phyloP scores from a whole-genome alignment of 1,140 invertebrate genomes.

The Drosophila ogumai region DNA sequence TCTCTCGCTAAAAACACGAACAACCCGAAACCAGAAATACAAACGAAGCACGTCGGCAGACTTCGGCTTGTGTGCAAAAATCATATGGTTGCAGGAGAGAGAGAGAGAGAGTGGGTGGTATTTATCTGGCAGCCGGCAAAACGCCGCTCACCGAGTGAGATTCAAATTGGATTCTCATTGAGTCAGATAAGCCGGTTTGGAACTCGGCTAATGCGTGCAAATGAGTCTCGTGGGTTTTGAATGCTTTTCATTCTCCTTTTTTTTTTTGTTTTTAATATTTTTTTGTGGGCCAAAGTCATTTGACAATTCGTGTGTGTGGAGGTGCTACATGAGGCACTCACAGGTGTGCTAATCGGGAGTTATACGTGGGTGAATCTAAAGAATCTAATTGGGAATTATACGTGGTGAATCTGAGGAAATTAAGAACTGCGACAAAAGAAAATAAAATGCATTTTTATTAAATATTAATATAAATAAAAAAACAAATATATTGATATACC shows the following conservation, averaged over 20 bases:
- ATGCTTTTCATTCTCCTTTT: constrained; percentile 11
- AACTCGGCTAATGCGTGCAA: constrained; percentile 42
- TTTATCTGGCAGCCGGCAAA: constrained; percentile 29
- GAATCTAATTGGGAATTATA: constrained; percentile 3
- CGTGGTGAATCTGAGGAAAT: not conserved
- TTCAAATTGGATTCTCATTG: constrained; percentile 72
- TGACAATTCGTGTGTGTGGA: constrained; percentile 24
- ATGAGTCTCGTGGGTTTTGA: constrained; percentile 36
- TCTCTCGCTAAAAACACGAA: constrained; percentile 1
- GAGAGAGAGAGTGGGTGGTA: constrained; percentile 3
- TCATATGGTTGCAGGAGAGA: constrained; percentile 36
- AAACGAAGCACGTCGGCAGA: constrained; percentile 1
- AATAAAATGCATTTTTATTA: not conserved
- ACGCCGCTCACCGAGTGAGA: constrained; percentile 9
- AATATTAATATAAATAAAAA: not conserved
- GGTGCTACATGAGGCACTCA: constrained; percentile 18
- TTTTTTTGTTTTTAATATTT: not conserved
- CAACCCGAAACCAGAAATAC: too few relatives aligned
- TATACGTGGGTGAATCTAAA: not conserved
- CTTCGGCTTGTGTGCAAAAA: constrained; percentile 57
- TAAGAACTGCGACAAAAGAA: not conserved
- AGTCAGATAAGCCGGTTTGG: constrained; percentile 63
- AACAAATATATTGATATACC: too few relatives aligned
- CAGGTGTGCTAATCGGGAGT: constrained; percentile 45
- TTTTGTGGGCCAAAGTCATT: constrained; percentile 26